A percentile compares a stretch with the other conserved stretches of the same genome.
These are phyloP conservation scores for Forbesichthys agassizii DNA, from an alignment of 2,113 vertebrate species.

Conservation along the genomic window DNA sequence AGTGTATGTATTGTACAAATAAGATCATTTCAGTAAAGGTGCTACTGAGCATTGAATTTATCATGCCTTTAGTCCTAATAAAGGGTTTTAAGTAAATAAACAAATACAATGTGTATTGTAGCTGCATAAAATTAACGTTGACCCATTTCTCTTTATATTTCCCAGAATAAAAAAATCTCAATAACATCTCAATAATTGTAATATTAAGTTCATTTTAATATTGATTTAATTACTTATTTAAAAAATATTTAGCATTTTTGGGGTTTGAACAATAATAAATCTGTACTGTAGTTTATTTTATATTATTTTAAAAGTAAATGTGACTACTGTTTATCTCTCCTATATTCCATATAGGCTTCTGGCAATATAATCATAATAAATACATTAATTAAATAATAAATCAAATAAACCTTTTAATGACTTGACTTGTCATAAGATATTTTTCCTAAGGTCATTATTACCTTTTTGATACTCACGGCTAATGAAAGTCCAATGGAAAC, in stretches of 20 bases:
- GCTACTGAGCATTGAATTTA: background rate
- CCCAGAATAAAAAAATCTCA: background rate
- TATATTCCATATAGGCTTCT: background rate
- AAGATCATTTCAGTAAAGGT: background rate
- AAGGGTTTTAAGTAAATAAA: background rate
- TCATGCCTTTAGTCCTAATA: background rate
- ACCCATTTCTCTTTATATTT: background rate
- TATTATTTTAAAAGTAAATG: background rate
- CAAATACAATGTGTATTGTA: constrained; percentile 8
- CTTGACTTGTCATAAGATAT: background rate
- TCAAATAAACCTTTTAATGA: background rate
- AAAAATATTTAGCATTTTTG: constrained; percentile 31
- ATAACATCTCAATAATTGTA: constrained; percentile 48
- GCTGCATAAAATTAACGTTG: constrained; percentile 20
- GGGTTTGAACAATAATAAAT: constrained; percentile 62
- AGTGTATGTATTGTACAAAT: background rate
- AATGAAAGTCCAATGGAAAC: background rate
- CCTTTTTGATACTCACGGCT: background rate
- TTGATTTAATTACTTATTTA: constrained; percentile 5
- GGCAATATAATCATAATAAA: background rate
- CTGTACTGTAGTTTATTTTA: constrained; percentile 38
- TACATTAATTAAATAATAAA: background rate
- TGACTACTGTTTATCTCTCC: background rate
- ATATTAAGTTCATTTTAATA: constrained; percentile 69
- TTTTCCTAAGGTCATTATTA: background rate